A percentile compares a stretch with the other conserved stretches of the same genome.
Conservation (phyloP, 2,113 vertebrate species). For the Oncorhynchus mykiss region DNA sequence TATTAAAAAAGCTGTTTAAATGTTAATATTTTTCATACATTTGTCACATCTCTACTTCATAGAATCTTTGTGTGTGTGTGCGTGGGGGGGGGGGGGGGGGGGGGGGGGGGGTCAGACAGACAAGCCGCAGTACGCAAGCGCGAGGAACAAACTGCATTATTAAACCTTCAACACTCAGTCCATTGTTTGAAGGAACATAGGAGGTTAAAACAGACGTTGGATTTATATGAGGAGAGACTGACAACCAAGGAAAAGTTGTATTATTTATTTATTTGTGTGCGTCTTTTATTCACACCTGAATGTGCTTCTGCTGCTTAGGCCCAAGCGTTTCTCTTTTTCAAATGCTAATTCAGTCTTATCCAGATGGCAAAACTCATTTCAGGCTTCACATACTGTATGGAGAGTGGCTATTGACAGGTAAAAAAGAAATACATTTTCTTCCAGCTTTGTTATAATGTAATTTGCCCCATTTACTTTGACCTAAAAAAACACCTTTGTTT, state of each 20-base stretch:
- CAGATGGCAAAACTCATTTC: conserved; percentile 66
- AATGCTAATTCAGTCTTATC: conserved; percentile 63
- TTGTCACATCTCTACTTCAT: too few relatives aligned
- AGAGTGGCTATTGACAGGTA: conserved; percentile 43
- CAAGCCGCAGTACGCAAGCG: too few relatives aligned
- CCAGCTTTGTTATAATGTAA: neutral
- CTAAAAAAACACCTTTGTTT: neutral
- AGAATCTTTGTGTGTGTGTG: too few relatives aligned
- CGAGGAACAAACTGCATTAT: conserved; percentile 57
- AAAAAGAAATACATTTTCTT: conserved; percentile 20
- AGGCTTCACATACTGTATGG: conserved; percentile 52
- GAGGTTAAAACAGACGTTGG: conserved; percentile 58
- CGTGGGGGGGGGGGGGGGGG: too few relatives aligned
- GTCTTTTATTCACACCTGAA: conserved; percentile 53
- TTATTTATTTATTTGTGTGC: conserved; percentile 8
- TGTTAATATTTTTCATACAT: too few relatives aligned
- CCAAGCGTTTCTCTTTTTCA: conserved; percentile 55
- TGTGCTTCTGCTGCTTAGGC: conserved; percentile 50
- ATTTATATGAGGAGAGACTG: conserved; percentile 41
- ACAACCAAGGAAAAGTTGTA: conserved; percentile 21
- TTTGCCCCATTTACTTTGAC: neutral
- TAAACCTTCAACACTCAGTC: conserved; percentile 46
- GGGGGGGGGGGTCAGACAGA: too few relatives aligned
- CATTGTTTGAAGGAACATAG: conserved; percentile 35
- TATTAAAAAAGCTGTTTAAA: too few relatives aligned